Percentiles rank a stretch among this genome's conserved stretches.
These are phyloP conservation scores for Tiaroga cobitis DNA, from an alignment of 2,797 vertebrate species.

Conservation along the genomic window DNA sequence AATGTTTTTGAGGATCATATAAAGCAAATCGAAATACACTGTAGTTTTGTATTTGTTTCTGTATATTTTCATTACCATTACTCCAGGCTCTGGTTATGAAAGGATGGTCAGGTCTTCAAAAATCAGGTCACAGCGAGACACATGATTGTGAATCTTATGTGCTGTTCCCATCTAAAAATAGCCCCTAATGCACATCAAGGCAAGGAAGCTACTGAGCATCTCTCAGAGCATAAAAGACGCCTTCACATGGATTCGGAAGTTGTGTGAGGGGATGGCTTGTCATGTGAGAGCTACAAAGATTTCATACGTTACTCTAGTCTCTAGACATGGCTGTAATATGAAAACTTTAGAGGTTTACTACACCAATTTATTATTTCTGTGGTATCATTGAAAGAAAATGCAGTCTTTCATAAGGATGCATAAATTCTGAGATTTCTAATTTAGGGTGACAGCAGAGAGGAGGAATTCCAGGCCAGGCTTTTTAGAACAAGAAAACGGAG, in stretches of 20 bases:
- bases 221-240: conserved; percentile 45
- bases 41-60: not conserved
- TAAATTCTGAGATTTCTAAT: conserved; percentile 56
- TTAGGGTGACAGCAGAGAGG: conserved; percentile 55
- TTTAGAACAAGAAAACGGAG: conserved; percentile 41
- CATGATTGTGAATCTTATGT: conserved; percentile 60
- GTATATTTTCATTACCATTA: conserved; percentile 5
- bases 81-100: conserved; percentile 53
- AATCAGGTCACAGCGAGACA: conserved; percentile 62
- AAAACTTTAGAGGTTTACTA: conserved; percentile 16
- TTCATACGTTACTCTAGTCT: not conserved
- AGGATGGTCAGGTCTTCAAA: conserved; percentile 49
- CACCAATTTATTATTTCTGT: conserved; percentile 12
- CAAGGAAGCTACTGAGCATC: conserved; percentile 50
- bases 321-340: conserved; percentile 25
- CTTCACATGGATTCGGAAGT: conserved; percentile 40
- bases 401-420: conserved; percentile 49
- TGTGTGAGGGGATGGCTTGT: not conserved
- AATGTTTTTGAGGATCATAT: not conserved
- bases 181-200: conserved; percentile 57
- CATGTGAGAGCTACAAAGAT: conserved; percentile 11
- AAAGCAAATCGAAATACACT: not conserved
- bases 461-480: conserved; percentile 51
- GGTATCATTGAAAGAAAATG: conserved; percentile 47
- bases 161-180: conserved; percentile 60